phyloP scores from a whole-genome alignment of 2,113 vertebrate species.

The Scortum barcoo region DNA sequence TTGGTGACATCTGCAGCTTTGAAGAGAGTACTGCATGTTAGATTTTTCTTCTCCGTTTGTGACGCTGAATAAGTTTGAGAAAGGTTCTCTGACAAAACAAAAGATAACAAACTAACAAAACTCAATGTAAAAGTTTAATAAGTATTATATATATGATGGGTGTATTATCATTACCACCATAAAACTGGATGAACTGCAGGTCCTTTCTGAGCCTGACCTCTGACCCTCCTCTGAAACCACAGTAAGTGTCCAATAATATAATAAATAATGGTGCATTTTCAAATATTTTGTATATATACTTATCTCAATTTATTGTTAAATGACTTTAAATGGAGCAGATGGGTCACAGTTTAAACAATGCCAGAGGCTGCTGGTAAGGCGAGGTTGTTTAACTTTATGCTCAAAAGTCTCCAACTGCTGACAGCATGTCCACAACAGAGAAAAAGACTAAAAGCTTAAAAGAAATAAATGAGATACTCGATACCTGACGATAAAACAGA shows the following conservation, averaged over 20 bases:
- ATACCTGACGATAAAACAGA: neutral
- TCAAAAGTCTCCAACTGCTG: neutral
- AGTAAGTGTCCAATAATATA: no score
- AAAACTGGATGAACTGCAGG: no score
- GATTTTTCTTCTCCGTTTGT: neutral
- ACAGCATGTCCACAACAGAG: no score
- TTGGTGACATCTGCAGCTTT: conserved; percentile 51
- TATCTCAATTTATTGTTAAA: neutral
- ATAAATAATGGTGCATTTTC: no score
- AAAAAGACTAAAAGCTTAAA: no score
- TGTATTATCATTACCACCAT: neutral
- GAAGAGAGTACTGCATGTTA: conserved; percentile 26
- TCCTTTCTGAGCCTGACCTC: no score
- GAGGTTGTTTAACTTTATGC: neutral
- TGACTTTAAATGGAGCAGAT: neutral
- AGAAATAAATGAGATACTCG: neutral
- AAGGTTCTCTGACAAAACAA: no score
- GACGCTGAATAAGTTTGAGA: neutral
- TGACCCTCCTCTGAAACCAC: neutral
- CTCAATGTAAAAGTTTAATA: neutral
- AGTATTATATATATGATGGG: neutral
- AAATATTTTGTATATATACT: neutral
- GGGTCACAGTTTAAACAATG: no score
- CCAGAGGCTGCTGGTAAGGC: no score
- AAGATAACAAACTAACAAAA: no score